Evolutionary conservation across 2,113 vertebrate species (phyloP).

Genomic region (Odobenus rosmarus): DNA sequence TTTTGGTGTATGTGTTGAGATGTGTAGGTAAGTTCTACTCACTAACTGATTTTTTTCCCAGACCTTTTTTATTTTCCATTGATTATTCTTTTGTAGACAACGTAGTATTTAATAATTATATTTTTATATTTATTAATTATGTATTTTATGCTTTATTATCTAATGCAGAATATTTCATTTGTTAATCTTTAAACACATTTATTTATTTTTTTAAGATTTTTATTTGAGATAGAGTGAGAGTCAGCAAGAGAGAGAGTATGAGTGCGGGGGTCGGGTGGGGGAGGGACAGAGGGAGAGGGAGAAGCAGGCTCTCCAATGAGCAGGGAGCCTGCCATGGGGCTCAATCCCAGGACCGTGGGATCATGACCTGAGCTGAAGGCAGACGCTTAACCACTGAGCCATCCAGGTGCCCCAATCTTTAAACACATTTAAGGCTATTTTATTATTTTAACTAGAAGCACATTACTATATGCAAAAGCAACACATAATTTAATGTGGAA

Average conservation of each 20-base stretch:
- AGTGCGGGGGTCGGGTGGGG: no score
- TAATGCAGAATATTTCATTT: not conserved
- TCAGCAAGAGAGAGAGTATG: no score
- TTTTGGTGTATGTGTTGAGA: not conserved
- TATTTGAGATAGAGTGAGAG: no score
- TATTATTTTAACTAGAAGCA: not conserved
- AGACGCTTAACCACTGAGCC: no score
- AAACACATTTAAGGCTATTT: not conserved
- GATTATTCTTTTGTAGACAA: not conserved
- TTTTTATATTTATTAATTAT: not conserved
- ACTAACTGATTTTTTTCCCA: not conserved
- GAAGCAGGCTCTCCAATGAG: no score
- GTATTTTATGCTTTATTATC: not conserved
- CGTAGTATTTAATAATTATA: not conserved
- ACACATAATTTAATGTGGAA: not conserved
- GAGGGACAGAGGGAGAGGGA: no score
- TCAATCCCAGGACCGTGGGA: no score
- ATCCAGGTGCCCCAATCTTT: not conserved
- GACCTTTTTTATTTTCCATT: not conserved
- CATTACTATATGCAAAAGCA: not conserved
- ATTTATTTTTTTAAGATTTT: no score
- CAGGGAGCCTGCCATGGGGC: no score
- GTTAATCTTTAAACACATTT: not conserved
- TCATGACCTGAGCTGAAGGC: no score
- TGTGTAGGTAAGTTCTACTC: not conserved